Evolutionary conservation across 1,140 invertebrate species (phyloP), one percentile per base, ranked within the genome.

Genomic region (Leptinotarsa lineolata): DNA sequence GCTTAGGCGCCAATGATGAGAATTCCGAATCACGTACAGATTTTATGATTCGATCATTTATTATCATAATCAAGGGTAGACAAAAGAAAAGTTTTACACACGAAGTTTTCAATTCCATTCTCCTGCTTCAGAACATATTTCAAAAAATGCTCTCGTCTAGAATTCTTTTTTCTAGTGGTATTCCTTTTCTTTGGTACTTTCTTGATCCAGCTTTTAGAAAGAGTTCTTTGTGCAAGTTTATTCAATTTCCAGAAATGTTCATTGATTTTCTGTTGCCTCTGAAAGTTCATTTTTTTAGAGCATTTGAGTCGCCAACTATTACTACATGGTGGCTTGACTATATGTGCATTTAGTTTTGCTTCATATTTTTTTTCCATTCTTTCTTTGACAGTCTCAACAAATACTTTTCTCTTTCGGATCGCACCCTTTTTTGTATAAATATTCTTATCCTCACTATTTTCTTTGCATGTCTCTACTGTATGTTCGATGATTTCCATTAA

Each of bases 231-330:
- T 39, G n/a, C n/a, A n/a, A n/a, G n/a, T n/a, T n/a, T n/a, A n/a
- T n/a, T n/a, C n/a, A n/a, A n/a, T n/a, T n/a, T 59, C 72, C 66
- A 73, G 30, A 69, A 73, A 72, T 73, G 67, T 6, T 70, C 16
- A 70, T 73, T 73, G n/a, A n/a, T n/a, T n/a, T n/a, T n/a, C n/a
- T n/a, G n/a, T n/a, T n/a, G 20, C 22, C 72, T 69, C 13, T 73
- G 12, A n/a, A 24, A 24, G 18, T 67, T 66, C 15, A 66, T 68
- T 66, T 15, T 15, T 72, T 72, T 72, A 15, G 44, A 39, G 61
- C 65, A 72, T 72, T 72, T 67, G 15, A 72, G 63, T 11, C 64
- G 16, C 68, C 71, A 68, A 67, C 44, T 72, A 21, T 46, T 46
- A 72, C 44, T n/a, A n/a, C n/a, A n/a, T n/a, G n/a, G n/a, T n/a